Percentiles rank a stretch among this genome's conserved stretches.
Evolutionary conservation across 2,888 invertebrate genomes (phyloP).

Genomic region (Oligia latruncula): DNA sequence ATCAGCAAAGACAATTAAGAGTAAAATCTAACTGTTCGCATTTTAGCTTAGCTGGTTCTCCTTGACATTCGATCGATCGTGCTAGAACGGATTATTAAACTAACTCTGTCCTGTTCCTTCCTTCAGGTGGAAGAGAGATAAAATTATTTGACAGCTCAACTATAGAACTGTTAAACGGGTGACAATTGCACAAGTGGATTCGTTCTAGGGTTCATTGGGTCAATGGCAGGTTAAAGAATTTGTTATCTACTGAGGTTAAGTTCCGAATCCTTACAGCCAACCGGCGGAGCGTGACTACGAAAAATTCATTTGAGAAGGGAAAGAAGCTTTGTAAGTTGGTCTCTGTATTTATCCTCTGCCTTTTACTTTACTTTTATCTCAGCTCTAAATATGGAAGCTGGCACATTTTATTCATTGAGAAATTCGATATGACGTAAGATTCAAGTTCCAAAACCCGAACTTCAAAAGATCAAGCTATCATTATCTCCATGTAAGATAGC

Average conservation of each 20-base stretch:
- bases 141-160: conserved; percentile 30
- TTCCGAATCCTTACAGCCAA: conserved; percentile 21
- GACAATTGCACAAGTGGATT: conserved; percentile 48
- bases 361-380: conserved; percentile 1
- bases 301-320: neutral
- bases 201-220: conserved; percentile 55
- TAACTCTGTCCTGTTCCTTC: conserved; percentile 17
- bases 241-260: conserved; percentile 19
- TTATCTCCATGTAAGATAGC: neutral
- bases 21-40: conserved; percentile 44
- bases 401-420: neutral
- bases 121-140: conserved; percentile 39
- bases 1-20: conserved; percentile 40
- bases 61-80: conserved; percentile 65
- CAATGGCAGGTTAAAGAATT: conserved; percentile 54
- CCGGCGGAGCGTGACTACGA: neutral
- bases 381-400: conserved; percentile 15
- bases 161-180: conserved; percentile 6
- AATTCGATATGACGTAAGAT: conserved; percentile 12
- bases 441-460: neutral
- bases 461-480: neutral
- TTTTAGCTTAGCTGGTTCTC: conserved; percentile 57
- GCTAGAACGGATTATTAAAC: conserved; percentile 44
- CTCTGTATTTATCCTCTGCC: neutral
- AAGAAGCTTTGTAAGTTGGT: neutral